Conservation (phyloP, 92 coral and sea anemone species). For the Epizoanthus ramosus region DNA sequence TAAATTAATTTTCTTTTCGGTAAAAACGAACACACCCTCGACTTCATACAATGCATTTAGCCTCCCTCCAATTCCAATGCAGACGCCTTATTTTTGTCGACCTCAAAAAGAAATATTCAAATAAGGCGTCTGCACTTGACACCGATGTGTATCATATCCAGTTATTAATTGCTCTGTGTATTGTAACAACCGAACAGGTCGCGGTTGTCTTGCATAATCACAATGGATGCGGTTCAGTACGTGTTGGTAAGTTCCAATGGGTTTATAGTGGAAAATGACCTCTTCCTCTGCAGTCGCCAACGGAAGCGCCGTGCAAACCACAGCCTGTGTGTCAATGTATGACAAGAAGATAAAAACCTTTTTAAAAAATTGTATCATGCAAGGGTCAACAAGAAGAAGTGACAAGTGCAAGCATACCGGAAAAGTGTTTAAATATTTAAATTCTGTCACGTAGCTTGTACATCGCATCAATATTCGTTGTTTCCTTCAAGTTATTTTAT, state of each 20-base stretch:
- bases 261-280: no score
- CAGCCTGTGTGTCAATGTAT: no score
- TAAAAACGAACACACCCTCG: background rate
- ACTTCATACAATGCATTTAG: no score
- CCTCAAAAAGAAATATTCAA: no score
- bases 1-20: background rate
- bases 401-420: background rate
- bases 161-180: background rate
- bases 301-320: no score
- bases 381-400: background rate
- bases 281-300: no score
- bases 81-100: no score
- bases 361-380: background rate
- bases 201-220: background rate
- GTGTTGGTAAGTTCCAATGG: no score
- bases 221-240: background rate
- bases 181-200: background rate
- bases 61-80: no score
- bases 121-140: no score
- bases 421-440: background rate
- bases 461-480: background rate
- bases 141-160: background rate
- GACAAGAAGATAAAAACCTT: background rate
- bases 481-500: no score
- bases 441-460: slow-evolving; percentile 7